A percentile compares a stretch with the other conserved stretches of the same genome.
Evolutionary conservation across 2,113 vertebrate species (phyloP).

Genomic region (Sinosuthora webbiana): DNA sequence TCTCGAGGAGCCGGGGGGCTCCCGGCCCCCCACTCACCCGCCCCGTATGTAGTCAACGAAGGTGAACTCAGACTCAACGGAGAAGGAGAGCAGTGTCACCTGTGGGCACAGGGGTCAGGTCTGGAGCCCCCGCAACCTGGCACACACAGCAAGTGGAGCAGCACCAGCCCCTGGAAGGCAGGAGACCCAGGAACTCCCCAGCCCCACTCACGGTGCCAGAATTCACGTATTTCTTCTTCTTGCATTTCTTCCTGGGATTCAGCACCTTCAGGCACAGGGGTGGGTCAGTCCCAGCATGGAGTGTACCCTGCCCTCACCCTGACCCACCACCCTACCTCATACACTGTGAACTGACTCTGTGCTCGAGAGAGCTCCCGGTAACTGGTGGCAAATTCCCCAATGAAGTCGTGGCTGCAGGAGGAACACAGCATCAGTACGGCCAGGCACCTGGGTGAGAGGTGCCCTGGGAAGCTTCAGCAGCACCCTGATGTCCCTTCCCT

Average conservation of each 20-base stretch:
- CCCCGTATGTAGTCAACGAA: constrained; percentile 98
- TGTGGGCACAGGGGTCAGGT: constrained; percentile 31
- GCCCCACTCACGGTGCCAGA: constrained; percentile 90
- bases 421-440: rapidly evolving
- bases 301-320: rapidly evolving
- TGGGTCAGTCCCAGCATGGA: background rate
- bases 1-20: background rate
- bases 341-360: constrained; percentile 94
- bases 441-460: background rate
- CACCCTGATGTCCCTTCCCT: background rate
- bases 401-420: constrained; percentile 89
- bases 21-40: constrained; percentile 81
- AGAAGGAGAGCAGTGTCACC: constrained; percentile 97
- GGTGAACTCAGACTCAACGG: constrained; percentile 95
- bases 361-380: constrained; percentile 95
- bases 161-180: background rate
- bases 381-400: constrained; percentile 97
- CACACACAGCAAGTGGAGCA: background rate
- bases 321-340: constrained; percentile 76
- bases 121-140: too few relatives aligned
- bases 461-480: background rate
- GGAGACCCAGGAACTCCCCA: background rate
- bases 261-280: constrained; percentile 78
- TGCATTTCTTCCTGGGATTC: constrained; percentile 97
- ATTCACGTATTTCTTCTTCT: constrained; percentile 98